phyloP scores from a whole-genome alignment of 37 sponge, comb jelly and placozoan genomes.

The Cladorhizidae sp. region DNA sequence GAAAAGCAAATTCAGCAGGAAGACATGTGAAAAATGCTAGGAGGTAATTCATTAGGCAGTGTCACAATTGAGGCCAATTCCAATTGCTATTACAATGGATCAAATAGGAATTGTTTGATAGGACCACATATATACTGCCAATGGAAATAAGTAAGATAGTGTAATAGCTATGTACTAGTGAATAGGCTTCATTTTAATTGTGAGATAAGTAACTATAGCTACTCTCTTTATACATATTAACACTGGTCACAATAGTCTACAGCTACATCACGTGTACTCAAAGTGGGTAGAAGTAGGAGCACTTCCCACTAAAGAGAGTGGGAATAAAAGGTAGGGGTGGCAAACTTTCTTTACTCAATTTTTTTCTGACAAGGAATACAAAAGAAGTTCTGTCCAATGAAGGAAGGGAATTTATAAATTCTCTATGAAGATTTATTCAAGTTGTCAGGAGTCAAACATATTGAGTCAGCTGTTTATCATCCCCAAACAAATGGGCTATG shows the following conservation, averaged over 20 bases:
- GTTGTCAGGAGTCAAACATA: constrained; percentile 23
- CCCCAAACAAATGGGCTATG: constrained; percentile 57
- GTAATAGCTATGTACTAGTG: too few relatives aligned
- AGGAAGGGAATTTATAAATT: constrained; percentile 50
- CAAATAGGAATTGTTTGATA: constrained; percentile 38
- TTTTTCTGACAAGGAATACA: constrained; percentile 31
- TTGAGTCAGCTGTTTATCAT: not conserved
- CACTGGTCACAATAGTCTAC: too few relatives aligned
- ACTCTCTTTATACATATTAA: too few relatives aligned
- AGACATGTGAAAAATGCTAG: constrained; percentile 11
- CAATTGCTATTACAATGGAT: constrained; percentile 13
- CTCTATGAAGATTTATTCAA: constrained; percentile 6
- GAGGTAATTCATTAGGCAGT: not conserved
- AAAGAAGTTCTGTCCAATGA: constrained; percentile 24
- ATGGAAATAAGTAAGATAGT: constrained; percentile 16
- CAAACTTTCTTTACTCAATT: constrained; percentile 20
- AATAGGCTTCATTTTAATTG: too few relatives aligned
- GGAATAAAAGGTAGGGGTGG: too few relatives aligned
- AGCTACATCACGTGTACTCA: constrained; percentile 2
- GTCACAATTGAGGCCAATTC: constrained; percentile 33
- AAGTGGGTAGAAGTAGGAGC: constrained; percentile 59
- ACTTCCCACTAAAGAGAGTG: constrained; percentile 23
- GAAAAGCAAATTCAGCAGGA: constrained; percentile 5
- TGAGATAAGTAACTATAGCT: too few relatives aligned
- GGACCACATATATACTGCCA: constrained; percentile 13